These are phyloP conservation scores for Gambusia yucatana DNA, from an alignment of 2,797 vertebrate species.

Conservation along the genomic window DNA sequence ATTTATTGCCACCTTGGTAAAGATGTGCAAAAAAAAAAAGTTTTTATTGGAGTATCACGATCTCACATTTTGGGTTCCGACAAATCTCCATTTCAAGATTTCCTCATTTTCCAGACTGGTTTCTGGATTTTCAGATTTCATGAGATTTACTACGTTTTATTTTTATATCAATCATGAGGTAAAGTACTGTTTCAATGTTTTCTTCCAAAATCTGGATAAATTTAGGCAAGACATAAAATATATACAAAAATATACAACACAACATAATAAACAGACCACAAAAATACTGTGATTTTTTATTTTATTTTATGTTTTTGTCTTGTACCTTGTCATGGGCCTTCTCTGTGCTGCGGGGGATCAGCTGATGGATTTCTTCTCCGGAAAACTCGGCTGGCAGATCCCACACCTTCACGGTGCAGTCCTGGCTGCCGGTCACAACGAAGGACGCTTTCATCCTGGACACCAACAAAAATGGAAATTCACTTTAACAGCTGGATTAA, in stretches of 20 bases:
- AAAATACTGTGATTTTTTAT: neutral
- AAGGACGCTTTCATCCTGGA: constrained; percentile 88
- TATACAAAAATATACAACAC: neutral
- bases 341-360: constrained; percentile 84
- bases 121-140: neutral
- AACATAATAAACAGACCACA: neutral
- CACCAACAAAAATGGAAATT: neutral
- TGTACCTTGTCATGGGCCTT: constrained; percentile 89
- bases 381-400: constrained; percentile 81
- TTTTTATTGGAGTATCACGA: neutral
- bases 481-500: neutral
- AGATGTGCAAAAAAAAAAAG: neutral
- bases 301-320: neutral
- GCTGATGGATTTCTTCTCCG: constrained; percentile 52
- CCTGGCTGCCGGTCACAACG: constrained; percentile 92
- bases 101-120: neutral
- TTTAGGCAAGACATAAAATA: neutral
- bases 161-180: neutral
- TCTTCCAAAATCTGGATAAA: neutral
- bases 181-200: neutral
- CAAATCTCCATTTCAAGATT: neutral
- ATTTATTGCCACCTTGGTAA: neutral
- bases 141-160: neutral
- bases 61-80: neutral
- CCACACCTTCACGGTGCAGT: constrained; percentile 96